Evolutionary conservation across 2,888 invertebrate genomes (phyloP), one percentile per base, ranked within the genome.

Genomic region (Conchocele bisecta): DNA sequence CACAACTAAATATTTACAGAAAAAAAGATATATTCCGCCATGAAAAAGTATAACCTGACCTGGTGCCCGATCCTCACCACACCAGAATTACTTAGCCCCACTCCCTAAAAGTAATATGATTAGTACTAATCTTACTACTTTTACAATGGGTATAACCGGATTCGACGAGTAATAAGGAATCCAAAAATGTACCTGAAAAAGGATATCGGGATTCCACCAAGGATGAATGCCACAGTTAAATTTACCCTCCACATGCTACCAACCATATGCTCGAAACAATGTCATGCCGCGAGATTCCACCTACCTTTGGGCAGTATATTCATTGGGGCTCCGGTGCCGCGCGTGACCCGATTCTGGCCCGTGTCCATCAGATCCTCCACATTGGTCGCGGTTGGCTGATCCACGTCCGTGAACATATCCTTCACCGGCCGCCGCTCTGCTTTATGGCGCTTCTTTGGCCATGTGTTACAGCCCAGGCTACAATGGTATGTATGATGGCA

Each of bases 381-480:
- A 44, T 73, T 68, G 28, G 50, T 51, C 20, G 63, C 31, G 28
- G 63, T 56, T 37, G 66, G 57, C 20, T 67, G 63, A 35, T 75
- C 67, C 68, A 80, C 77, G 13, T 73, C 75, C 9, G 66, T 54
- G 61, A 84, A 84, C 28, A 82, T 69, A 6, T 77, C 78, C n/a
- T 73, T 78, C 50, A 83, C 81, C 59, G 80, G 76, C 39, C 70
- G 51, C 53, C 72, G 65, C 51, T 78, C 78, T 29, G 71, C 59
- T 64, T 75, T 76, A 46, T 75, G 66, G 17, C 81, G 73, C 60
- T 85, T 85, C 61, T 79, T 77, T 1, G 86, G 86, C 86, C 85
- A 85, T 24, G 86, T 85, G 71, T 85, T 86, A 51, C 74, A 78
- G 41, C 74, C 79, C 54, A 79, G 56, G 31, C 68, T 72, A 57